phyloP scores from a whole-genome alignment of 2,797 vertebrate species.

The Pantherophis vulpinus region DNA sequence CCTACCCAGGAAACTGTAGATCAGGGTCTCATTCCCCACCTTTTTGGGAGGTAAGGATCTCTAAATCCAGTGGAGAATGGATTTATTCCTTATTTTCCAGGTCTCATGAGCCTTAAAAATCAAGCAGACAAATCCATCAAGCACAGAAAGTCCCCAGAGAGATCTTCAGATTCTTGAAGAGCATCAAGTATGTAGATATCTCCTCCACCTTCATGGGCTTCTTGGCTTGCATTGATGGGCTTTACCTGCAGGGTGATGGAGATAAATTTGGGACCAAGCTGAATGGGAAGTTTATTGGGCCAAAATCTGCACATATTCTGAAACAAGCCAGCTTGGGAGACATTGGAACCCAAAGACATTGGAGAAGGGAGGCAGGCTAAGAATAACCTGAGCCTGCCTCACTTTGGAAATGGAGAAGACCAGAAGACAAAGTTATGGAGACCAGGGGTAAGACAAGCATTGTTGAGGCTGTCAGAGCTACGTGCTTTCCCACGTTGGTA shows the following conservation, averaged over 20 bases:
- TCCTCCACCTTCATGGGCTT: neutral
- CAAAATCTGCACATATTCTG: neutral
- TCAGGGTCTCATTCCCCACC: neutral
- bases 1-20: neutral
- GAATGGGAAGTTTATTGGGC: neutral
- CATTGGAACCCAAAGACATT: neutral
- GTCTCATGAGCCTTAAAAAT: neutral
- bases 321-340: neutral
- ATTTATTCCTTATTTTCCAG: neutral
- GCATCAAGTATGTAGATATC: too few species aligned
- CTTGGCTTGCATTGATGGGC: neutral
- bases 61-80: neutral
- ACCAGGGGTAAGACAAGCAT: neutral
- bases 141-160: neutral
- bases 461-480: neutral
- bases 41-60: neutral
- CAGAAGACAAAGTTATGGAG: neutral
- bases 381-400: neutral
- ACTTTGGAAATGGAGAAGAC: neutral
- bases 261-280: neutral
- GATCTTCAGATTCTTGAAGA: neutral
- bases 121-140: neutral
- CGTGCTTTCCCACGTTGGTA: neutral
- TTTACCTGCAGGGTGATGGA: neutral
- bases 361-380: neutral